phyloP scores from a whole-genome alignment of 2,113 vertebrate species.

The Rhagologus leucostigma region DNA sequence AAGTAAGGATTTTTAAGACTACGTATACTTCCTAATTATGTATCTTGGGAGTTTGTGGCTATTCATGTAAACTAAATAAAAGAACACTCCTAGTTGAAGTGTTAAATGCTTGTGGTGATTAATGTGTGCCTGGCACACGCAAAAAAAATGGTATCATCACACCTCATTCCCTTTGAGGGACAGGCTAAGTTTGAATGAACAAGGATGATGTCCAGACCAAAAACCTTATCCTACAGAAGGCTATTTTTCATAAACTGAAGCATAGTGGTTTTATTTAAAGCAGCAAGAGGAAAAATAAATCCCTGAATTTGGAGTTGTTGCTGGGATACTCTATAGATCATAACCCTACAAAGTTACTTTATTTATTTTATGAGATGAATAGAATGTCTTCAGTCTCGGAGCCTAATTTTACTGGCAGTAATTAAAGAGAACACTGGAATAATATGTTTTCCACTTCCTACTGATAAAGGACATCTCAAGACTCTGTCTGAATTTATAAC shows the following conservation, averaged over 20 bases:
- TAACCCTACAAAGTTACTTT: not conserved
- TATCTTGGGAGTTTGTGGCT: not conserved
- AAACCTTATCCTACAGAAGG: not conserved
- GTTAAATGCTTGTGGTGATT: not conserved
- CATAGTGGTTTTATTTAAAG: not conserved
- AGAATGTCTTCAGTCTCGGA: not conserved
- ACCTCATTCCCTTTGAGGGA: not conserved
- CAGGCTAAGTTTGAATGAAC: not conserved
- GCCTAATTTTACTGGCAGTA: not conserved
- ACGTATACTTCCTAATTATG: not conserved
- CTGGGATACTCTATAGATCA: not conserved
- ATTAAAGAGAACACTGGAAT: not conserved
- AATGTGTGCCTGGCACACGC: not conserved
- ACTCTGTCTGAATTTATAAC: not conserved
- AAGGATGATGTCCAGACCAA: not conserved
- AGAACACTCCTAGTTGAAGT: not conserved
- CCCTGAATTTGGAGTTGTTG: not conserved
- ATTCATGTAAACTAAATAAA: not conserved
- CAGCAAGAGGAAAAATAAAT: not conserved
- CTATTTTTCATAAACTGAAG: not conserved
- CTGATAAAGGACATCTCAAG: not conserved
- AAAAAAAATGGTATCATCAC: not conserved
- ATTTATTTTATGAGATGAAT: not conserved
- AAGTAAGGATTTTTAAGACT: not conserved
- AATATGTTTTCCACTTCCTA: not conserved